Evolutionary conservation across 1,140 invertebrate species (phyloP), one percentile per base, ranked within the genome.

Genomic region (Harlomillsia oculata): DNA sequence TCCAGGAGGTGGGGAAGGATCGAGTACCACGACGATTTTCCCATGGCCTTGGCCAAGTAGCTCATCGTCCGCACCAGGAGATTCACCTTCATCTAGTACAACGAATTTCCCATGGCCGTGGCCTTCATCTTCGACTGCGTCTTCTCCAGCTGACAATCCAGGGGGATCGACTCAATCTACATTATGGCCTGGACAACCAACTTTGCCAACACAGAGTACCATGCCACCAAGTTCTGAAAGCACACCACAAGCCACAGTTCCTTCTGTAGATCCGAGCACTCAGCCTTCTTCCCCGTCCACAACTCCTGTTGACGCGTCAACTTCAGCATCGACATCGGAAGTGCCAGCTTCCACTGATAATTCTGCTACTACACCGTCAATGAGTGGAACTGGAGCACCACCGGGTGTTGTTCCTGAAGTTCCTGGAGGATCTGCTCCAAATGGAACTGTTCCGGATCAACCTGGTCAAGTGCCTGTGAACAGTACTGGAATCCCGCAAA

Each of bases 121-220:
- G 49, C 49, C 30, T 9, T 37, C 34, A n/a, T 32, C 49, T 2
- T 21, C 49, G 18, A 25, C 37, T 20, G 49, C 23, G 18, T n/a
- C n/a, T n/a, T n/a, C n/a, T n/a, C n/a, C n/a, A n/a, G 28, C 45
- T 0, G 29, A 30, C 16, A n/a, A 48, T 9, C 26, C 45, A 13
- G n/a, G n/a, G n/a, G n/a, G n/a, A n/a, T n/a, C 39, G 6, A 5
- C 43, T 21, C 43, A 13, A 9, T 20, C 43, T 1, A 30, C 53
- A 25, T 36, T 36, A 28, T 56, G 40, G 14, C 50, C 50, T 0
- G 43, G 30, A 25, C 52, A 21, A 18, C 57, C 53, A 8, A 55
- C 39, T 28, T 26, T 44, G 40, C 49, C 49, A 11, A 46, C 23
- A 29, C 51, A 49, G 21, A 29, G 32, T 32, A 25, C 32, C 4